A percentile compares a stretch with the other conserved stretches of the same genome.
These are phyloP conservation scores for Auanema sp. DNA, from an alignment of 2,888 invertebrate species.

Conservation along the genomic window DNA sequence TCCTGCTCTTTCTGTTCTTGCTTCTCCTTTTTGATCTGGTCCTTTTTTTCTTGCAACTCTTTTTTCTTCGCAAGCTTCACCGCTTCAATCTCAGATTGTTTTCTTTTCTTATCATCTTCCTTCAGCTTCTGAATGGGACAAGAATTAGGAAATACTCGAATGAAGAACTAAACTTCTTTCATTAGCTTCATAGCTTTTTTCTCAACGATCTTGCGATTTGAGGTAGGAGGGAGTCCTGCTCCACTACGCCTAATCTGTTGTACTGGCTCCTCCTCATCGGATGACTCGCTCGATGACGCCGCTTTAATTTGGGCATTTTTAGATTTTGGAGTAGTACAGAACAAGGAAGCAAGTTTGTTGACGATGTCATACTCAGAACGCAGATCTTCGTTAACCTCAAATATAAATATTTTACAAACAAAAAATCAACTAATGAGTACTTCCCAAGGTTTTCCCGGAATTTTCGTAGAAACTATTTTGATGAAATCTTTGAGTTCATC, in stretches of 20 bases:
- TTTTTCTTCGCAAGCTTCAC: slow-evolving; percentile 4
- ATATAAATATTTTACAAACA: neutral
- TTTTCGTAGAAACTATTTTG: slow-evolving; percentile 12
- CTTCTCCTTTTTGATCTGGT: slow-evolving; percentile 13
- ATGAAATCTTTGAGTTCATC: slow-evolving; percentile 12
- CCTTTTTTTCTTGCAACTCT: slow-evolving; percentile 6
- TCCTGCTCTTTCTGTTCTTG: neutral
- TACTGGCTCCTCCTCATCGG: slow-evolving; percentile 16
- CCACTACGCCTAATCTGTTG: neutral
- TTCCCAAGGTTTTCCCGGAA: slow-evolving; percentile 15
- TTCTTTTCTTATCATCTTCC: no score
- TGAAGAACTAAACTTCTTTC: no score
- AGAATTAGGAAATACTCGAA: no score
- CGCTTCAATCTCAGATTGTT: no score
- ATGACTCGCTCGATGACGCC: slow-evolving; percentile 2
- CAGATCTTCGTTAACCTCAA: slow-evolving; percentile 11
- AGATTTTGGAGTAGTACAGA: slow-evolving; percentile 16
- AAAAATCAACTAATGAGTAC: neutral
- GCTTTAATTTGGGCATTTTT: slow-evolving; percentile 1
- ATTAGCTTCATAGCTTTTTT: neutral
- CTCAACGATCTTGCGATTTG: slow-evolving; percentile 7
- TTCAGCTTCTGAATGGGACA: no score
- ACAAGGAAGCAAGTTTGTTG: slow-evolving; percentile 19
- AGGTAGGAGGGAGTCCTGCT: slow-evolving; percentile 14
- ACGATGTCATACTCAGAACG: slow-evolving; percentile 11